A percentile compares a stretch with the other conserved stretches of the same genome.
These are phyloP conservation scores for Matsumurasca onukii DNA, from an alignment of 1,140 invertebrate genomes.

Conservation along the genomic window DNA sequence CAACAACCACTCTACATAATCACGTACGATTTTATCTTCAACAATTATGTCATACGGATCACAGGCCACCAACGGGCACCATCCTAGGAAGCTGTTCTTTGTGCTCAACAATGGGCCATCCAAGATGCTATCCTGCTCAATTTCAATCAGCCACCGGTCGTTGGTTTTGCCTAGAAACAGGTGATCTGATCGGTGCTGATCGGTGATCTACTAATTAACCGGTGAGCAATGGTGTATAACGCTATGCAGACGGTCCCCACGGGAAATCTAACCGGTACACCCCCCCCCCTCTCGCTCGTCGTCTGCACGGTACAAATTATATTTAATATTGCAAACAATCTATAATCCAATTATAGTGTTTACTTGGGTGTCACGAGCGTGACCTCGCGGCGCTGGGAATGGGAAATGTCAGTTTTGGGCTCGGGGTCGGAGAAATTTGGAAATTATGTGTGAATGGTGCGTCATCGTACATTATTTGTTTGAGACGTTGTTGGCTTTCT, in stretches of 20 bases:
- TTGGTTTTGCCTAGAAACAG: not conserved
- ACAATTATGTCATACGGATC: too few relatives aligned
- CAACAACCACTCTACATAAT: too few relatives aligned
- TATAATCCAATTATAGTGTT: not conserved
- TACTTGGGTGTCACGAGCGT: not conserved
- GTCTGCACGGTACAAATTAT: conserved; percentile 4
- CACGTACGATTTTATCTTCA: too few relatives aligned
- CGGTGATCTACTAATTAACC: not conserved
- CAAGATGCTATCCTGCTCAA: too few relatives aligned
- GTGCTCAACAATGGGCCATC: too few relatives aligned
- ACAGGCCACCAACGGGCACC: too few relatives aligned
- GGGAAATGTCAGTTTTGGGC: too few relatives aligned
- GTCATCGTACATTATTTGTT: too few relatives aligned
- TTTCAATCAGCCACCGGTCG: not conserved
- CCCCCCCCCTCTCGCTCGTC: conserved; percentile 9
- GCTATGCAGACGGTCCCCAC: conserved; percentile 33
- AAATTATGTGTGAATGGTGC: too few relatives aligned
- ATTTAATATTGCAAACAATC: conserved; percentile 18
- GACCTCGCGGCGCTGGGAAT: not conserved
- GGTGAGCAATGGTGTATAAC: conserved; percentile 27
- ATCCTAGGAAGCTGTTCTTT: too few relatives aligned
- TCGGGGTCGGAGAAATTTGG: too few relatives aligned
- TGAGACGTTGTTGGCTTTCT: too few relatives aligned
- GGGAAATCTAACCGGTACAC: conserved; percentile 27
- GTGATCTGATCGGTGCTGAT: not conserved